Conservation (phyloP, 1,140 invertebrate genomes). For the Heliconius hewitsoni region DNA sequence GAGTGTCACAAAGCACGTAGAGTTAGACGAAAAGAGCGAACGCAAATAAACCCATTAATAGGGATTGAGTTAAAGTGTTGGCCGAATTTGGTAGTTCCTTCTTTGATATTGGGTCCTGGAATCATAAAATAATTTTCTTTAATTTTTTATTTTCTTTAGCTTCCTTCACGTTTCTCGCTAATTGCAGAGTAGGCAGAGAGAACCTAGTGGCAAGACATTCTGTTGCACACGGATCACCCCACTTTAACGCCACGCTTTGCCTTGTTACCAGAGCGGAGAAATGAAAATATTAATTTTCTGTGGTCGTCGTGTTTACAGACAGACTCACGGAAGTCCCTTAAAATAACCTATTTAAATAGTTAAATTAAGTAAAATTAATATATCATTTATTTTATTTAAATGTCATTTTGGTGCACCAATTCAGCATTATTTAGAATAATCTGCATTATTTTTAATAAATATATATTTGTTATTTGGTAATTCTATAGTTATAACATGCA, state of each 20-base stretch:
- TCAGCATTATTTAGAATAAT: too few species aligned
- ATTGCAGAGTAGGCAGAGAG: background rate
- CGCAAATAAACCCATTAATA: conserved; percentile 16
- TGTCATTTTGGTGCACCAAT: too few species aligned
- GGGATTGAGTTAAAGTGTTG: conserved; percentile 18
- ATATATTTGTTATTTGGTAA: too few species aligned
- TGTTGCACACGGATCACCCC: background rate
- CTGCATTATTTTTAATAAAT: too few species aligned
- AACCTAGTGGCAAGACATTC: background rate
- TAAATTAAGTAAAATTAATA: too few species aligned
- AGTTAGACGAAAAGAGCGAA: conserved; percentile 26
- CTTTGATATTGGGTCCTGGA: conserved; percentile 19
- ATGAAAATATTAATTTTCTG: too few species aligned
- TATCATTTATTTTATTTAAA: too few species aligned
- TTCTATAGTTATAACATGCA: too few species aligned
- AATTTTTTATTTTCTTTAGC: background rate
- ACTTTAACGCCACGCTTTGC: background rate
- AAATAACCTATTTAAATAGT: too few species aligned
- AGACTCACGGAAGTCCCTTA: too few species aligned
- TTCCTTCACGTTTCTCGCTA: background rate
- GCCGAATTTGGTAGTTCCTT: conserved; percentile 28
- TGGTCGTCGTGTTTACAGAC: too few species aligned
- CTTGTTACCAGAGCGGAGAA: too few species aligned
- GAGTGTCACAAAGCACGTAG: conserved; percentile 16
- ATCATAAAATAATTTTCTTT: background rate